These are phyloP conservation scores for Burhinus bistriatus DNA, from an alignment of 2,113 vertebrate species.

Conservation along the genomic window DNA sequence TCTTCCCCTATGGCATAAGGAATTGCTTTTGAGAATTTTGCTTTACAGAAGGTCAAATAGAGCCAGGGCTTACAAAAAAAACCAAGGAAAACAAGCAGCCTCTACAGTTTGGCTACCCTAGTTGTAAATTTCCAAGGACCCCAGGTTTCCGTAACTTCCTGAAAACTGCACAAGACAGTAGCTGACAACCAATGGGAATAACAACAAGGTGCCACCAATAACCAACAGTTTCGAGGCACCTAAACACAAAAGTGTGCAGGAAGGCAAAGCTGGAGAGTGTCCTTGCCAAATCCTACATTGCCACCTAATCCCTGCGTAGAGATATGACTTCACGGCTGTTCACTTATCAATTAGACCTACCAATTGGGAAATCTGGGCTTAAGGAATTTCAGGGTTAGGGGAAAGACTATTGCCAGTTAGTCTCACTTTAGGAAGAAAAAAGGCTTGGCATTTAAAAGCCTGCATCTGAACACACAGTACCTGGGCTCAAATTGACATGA, in stretches of 20 bases:
- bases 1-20: not conserved
- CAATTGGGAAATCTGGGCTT: not conserved
- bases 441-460: not conserved
- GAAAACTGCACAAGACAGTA: not conserved
- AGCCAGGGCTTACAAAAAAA: not conserved
- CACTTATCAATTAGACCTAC: not conserved
- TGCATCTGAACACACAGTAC: not conserved
- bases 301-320: not conserved
- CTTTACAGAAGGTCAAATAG: not conserved
- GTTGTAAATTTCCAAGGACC: not conserved
- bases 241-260: not conserved
- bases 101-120: not conserved
- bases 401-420: not conserved
- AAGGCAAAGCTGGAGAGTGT: not conserved
- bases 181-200: not conserved
- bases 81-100: not conserved
- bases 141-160: not conserved
- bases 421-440: not conserved
- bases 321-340: not conserved
- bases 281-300: not conserved
- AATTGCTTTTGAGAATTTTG: not conserved
- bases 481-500: not conserved
- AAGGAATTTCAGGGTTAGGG: not conserved
- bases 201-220: not conserved
- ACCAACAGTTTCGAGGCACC: not conserved